Evolutionary conservation across 2,113 vertebrate genomes (phyloP).

Genomic region (Atherinomorus stipes): DNA sequence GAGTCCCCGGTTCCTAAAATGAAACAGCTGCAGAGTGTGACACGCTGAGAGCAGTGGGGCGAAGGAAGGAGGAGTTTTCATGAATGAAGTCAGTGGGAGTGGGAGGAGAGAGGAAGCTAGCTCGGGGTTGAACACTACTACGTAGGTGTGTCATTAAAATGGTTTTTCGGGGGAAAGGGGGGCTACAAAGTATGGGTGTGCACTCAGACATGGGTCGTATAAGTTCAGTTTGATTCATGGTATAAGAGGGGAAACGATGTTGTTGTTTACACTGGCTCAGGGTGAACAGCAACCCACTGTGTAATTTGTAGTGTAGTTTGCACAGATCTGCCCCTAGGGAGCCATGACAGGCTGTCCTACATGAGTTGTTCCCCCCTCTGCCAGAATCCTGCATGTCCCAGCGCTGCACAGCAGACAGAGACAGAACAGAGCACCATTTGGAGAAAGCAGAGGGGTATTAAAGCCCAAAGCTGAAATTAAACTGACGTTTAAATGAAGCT

Average conservation of each 20-base stretch:
- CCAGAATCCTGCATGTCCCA: slow-evolving; percentile 57
- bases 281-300: slow-evolving; percentile 76
- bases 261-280: slow-evolving; percentile 78
- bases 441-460: slow-evolving; percentile 63
- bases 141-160: slow-evolving; percentile 76
- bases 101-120: slow-evolving; percentile 66
- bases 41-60: slow-evolving; percentile 51
- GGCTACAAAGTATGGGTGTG: slow-evolving; percentile 63
- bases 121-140: slow-evolving; percentile 52
- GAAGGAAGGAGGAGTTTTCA: slow-evolving; percentile 76
- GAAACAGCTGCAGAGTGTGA: slow-evolving; percentile 84
- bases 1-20: slow-evolving; percentile 83
- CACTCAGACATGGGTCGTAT: slow-evolving; percentile 68
- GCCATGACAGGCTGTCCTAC: slow-evolving; percentile 66
- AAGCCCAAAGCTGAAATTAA: slow-evolving; percentile 70
- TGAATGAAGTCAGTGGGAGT: slow-evolving; percentile 78
- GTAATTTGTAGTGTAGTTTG: slow-evolving; percentile 79
- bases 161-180: slow-evolving; percentile 21
- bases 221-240: slow-evolving; percentile 75
- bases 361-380: slow-evolving; percentile 42
- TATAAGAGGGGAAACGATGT: slow-evolving; percentile 60
- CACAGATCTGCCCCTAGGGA: slow-evolving; percentile 73
- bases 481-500: slow-evolving; percentile 68
- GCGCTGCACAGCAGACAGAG: slow-evolving; percentile 45
- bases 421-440: slow-evolving; percentile 71